Evolutionary conservation across 37 sponge, comb jelly and placozoan genomes (phyloP).

Genomic region (Cladorhizidae sp.): DNA sequence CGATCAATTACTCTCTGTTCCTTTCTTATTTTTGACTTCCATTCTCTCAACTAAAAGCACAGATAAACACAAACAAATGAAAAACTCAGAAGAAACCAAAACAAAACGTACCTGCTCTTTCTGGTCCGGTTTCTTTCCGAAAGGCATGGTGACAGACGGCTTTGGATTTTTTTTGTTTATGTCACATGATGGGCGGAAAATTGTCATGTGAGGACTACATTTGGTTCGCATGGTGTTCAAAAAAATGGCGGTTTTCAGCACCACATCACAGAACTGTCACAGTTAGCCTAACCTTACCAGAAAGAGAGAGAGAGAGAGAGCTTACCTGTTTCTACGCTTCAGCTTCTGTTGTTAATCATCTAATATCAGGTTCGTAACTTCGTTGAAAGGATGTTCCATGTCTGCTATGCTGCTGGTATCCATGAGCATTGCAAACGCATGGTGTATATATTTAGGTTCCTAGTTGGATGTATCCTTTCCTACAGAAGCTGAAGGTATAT

Average conservation of each 20-base stretch:
- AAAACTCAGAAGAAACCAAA: background rate
- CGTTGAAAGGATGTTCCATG: no score
- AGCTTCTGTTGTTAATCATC: no score
- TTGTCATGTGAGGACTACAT: background rate
- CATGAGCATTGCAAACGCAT: no score
- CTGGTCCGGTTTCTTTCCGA: conserved; percentile 82
- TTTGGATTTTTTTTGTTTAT: background rate
- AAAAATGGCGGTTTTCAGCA: conserved; percentile 24
- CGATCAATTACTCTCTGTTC: conserved; percentile 95
- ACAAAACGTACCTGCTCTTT: conserved; percentile 74
- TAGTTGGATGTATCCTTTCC: no score
- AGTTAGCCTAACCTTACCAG: no score
- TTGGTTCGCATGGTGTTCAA: background rate
- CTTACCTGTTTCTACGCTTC: no score
- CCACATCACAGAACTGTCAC: no score
- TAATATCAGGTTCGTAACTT: no score
- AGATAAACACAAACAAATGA: background rate
- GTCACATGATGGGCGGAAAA: conserved; percentile 16
- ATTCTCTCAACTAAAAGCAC: conserved; percentile 81
- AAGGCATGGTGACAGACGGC: conserved; percentile 10
- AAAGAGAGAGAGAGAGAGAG: no score
- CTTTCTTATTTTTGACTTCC: conserved; percentile 81
- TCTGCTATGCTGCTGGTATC: no score
- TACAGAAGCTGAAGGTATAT: no score
- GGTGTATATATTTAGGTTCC: no score